Evolutionary conservation across 2,888 invertebrate species (phyloP).

Genomic region (Cryptus viduatorius): DNA sequence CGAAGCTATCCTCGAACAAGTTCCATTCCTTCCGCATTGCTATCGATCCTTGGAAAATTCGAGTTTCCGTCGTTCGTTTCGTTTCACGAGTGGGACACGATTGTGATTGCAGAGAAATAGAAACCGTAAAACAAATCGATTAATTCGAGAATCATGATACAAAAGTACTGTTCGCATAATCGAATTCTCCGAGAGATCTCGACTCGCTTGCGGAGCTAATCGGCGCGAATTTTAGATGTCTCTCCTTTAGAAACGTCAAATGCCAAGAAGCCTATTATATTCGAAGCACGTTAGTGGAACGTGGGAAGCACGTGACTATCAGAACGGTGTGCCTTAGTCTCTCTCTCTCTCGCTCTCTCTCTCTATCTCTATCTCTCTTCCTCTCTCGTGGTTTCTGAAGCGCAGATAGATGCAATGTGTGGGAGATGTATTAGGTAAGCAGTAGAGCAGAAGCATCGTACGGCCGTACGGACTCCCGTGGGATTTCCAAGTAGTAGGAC

Average conservation of each 20-base stretch:
- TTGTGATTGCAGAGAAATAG: background rate
- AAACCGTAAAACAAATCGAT: background rate
- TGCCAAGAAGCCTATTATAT: constrained; percentile 43
- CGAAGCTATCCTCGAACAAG: constrained; percentile 55
- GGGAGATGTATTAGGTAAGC: constrained; percentile 36
- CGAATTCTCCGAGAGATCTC: no score
- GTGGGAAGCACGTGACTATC: constrained; percentile 33
- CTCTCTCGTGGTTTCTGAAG: constrained; percentile 21
- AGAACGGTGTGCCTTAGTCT: constrained; percentile 18
- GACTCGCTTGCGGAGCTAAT: background rate
- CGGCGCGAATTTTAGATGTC: constrained; percentile 20
- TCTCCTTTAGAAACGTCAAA: constrained; percentile 26
- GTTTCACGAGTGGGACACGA: background rate
- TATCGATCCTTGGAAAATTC: constrained; percentile 28
- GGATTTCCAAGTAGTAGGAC: constrained; percentile 37
- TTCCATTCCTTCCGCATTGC: constrained; percentile 29
- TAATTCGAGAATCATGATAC: no score
- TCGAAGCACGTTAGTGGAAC: constrained; percentile 45
- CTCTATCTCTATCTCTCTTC: no score
- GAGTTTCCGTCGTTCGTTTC: constrained; percentile 5
- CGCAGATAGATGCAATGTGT: constrained; percentile 11
- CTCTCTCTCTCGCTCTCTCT: background rate
- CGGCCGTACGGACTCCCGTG: constrained; percentile 6
- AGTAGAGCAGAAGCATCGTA: constrained; percentile 21
- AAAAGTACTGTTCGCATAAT: no score